Percentiles rank a stretch among this genome's conserved stretches.
Evolutionary conservation across 2,888 invertebrate species (phyloP).

Genomic region (Lagria hirta): DNA sequence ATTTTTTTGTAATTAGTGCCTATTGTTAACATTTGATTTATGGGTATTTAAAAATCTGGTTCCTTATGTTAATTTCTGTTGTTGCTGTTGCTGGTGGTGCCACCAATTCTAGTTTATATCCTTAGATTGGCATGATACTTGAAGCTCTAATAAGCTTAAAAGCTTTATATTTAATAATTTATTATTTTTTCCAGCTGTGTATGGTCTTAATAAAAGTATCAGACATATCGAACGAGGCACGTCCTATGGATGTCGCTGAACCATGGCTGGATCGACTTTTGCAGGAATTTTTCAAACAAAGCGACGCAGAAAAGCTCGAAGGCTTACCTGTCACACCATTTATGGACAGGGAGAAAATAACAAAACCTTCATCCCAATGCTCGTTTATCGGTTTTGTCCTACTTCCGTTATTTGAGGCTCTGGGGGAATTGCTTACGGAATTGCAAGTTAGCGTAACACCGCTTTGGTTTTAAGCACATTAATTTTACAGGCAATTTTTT

Average conservation of each 20-base stretch:
- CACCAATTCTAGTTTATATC: no score
- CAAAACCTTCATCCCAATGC: conserved; percentile 80
- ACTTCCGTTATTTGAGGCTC: conserved; percentile 76
- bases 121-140: no score
- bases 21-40: no score
- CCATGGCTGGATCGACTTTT: conserved; percentile 78
- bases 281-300: conserved; percentile 75
- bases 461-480: conserved; percentile 6
- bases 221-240: conserved; percentile 80
- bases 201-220: conserved; percentile 84
- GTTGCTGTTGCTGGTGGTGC: no score
- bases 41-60: neutral
- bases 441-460: conserved; percentile 59
- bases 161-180: no score
- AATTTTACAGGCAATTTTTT: conserved; percentile 5
- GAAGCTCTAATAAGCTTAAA: no score
- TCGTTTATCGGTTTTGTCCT: conserved; percentile 81
- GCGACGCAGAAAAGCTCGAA: conserved; percentile 78
- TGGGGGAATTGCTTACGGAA: conserved; percentile 73
- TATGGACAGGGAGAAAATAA: conserved; percentile 84
- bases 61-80: neutral
- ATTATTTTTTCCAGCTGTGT: conserved; percentile 62
- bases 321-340: conserved; percentile 83
- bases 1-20: no score
- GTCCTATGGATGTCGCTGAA: conserved; percentile 81